Evolutionary conservation across 2,113 vertebrate genomes (phyloP), one percentile per base, ranked within the genome.

Genomic region (Mustela nigripes): DNA sequence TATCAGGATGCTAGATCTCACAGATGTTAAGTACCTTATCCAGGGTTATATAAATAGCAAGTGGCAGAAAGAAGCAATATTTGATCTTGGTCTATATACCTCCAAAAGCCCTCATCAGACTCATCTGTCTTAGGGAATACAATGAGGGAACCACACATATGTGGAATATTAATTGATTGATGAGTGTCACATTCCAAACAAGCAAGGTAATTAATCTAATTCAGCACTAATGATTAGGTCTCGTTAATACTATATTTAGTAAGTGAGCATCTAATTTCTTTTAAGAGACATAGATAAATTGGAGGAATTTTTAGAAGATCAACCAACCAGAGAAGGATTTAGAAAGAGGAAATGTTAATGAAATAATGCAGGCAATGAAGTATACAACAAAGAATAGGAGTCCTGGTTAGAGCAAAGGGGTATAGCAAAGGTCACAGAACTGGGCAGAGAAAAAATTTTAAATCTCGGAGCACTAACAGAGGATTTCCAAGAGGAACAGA

Each of bases 131-230:
- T 50, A 88, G 56, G n/a, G 48, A 89, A 95, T 96, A 81, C 94
- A 96, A 39, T 56, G 26, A 76, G 71, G 58, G 48, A 87, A 95
- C 96, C 88, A 87, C 83, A 98, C 90, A 85, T 95, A 97, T 95
- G 90, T 85, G 69, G 65, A 96, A 82, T 97, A 96, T 92, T 98
- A 98, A 93, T 97, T 98, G 98, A 98, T 96, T 76, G 97, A 98
- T 98, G 97, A 97, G 73, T 98, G 97, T 98, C 98, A 98, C 87
- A 93, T 96, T 98, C 89, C 95, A 96, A 98, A 98, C 92, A 98
- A 98, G 97, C 97, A 97, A 95, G 96, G 96, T 97, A 98, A 98
- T 98, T 98, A 98, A 98, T 98, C 98, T 98, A 96, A 98, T 97
- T 96, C 92, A 96, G 84, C 84, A 82, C 65, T 79, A 84, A 45